These are phyloP conservation scores for Formica selysi DNA, from an alignment of 1,140 invertebrate genomes.

Conservation along the genomic window DNA sequence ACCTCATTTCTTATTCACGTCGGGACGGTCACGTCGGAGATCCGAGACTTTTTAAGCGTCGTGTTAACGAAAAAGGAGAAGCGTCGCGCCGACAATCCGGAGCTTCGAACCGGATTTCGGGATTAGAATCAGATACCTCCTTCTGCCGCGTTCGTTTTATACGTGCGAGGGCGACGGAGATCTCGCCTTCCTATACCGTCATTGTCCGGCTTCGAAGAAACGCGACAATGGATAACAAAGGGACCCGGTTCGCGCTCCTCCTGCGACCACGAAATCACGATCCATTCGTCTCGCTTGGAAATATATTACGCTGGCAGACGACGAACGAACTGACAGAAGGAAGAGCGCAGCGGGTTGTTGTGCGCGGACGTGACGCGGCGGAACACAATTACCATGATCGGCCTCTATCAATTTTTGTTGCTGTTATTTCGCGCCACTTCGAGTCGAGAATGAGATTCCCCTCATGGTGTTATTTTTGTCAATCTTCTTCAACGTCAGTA, in stretches of 20 bases:
- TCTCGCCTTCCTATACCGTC: constrained; percentile 64
- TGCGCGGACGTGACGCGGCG: constrained; percentile 55
- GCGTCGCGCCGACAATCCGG: constrained; percentile 56
- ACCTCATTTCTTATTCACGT: constrained; percentile 51
- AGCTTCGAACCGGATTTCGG: constrained; percentile 70
- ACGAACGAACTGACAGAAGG: constrained; percentile 75
- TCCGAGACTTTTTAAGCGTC: constrained; percentile 47
- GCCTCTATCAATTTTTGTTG: constrained; percentile 29
- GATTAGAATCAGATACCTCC: constrained; percentile 70
- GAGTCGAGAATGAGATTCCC: not conserved
- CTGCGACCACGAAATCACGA: constrained; percentile 75
- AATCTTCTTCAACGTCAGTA: not conserved
- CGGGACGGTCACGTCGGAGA: constrained; percentile 21
- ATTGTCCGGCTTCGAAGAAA: constrained; percentile 44
- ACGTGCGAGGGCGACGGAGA: constrained; percentile 65
- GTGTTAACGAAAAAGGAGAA: constrained; percentile 70
- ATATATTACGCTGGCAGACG: constrained; percentile 80
- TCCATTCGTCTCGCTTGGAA: constrained; percentile 77
- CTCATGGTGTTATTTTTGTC: constrained; percentile 19
- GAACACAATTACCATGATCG: constrained; percentile 65
- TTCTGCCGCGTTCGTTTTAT: constrained; percentile 66
- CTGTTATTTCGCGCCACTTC: constrained; percentile 44
- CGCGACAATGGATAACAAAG: constrained; percentile 71
- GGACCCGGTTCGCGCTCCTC: constrained; percentile 25
- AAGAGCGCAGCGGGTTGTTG: constrained; percentile 70